Conservation (phyloP, 1,140 invertebrate genomes). For the Dinothrombium tinctorium region DNA sequence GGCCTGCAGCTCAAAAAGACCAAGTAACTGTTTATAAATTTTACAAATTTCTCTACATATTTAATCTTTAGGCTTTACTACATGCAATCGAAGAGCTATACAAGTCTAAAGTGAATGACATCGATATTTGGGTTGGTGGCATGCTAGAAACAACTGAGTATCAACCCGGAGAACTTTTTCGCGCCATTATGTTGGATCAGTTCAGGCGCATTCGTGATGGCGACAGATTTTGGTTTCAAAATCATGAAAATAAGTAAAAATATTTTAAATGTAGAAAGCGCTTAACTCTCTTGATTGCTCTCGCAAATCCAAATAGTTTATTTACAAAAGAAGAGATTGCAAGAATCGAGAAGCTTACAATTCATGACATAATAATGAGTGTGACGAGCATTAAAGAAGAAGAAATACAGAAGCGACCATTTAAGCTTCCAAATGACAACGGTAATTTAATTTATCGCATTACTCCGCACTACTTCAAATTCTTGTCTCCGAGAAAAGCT, state of each 20-base stretch:
- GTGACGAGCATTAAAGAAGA: constrained; percentile 27
- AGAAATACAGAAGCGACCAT: constrained; percentile 31
- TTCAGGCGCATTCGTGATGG: constrained; percentile 29
- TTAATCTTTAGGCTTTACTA: neutral
- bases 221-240: constrained; percentile 35
- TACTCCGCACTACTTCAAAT: neutral
- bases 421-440: constrained; percentile 21
- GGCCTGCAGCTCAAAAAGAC: constrained; percentile 31
- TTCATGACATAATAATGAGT: constrained; percentile 31
- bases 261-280: constrained; percentile 1
- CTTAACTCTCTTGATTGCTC: neutral
- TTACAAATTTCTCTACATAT: constrained; percentile 9
- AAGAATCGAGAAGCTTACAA: constrained; percentile 25
- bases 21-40: constrained; percentile 23
- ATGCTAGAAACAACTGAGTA: constrained; percentile 32
- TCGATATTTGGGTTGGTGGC: constrained; percentile 43
- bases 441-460: neutral
- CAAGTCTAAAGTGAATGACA: constrained; percentile 24
- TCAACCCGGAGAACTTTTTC: constrained; percentile 34
- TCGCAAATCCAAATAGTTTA: constrained; percentile 21
- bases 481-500: neutral
- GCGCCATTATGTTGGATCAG: constrained; percentile 27
- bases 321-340: constrained; percentile 30
- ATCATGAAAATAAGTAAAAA: constrained; percentile 25
- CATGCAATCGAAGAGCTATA: constrained; percentile 23